phyloP scores from a whole-genome alignment of 2,797 vertebrate species.

The Sebastes hopkinsi region DNA sequence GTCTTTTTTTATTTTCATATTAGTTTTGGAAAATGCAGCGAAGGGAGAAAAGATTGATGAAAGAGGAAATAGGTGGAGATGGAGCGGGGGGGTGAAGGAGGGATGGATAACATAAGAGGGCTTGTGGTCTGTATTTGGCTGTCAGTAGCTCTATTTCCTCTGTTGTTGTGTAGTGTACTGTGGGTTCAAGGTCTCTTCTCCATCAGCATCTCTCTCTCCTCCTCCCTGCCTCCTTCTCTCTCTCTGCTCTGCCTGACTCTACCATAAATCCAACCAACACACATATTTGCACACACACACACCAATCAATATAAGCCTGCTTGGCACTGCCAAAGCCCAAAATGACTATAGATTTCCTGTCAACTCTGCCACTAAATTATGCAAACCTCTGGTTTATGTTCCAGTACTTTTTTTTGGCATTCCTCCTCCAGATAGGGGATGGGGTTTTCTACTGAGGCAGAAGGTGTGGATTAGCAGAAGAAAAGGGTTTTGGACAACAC shows the following conservation, averaged over 20 bases:
- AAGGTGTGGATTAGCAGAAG: background rate
- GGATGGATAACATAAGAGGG: background rate
- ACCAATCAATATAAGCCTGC: conserved; percentile 85
- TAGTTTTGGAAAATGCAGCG: conserved; percentile 2
- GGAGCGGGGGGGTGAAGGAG: background rate
- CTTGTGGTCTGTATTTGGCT: conserved; percentile 31
- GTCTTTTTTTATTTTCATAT: conserved; percentile 19
- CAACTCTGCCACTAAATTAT: conserved; percentile 86
- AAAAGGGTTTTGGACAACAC: background rate
- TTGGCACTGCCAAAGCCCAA: conserved; percentile 88
- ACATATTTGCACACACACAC: conserved; percentile 38
- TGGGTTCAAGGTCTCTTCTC: conserved; percentile 71
- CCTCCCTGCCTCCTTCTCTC: conserved; percentile 26
- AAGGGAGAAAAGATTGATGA: background rate
- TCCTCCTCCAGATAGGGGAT: conserved; percentile 22
- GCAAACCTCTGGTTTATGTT: conserved; percentile 83
- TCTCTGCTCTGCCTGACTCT: conserved; percentile 43
- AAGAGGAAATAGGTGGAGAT: background rate
- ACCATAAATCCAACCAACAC: conserved; percentile 77
- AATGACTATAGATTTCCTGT: conserved; percentile 96
- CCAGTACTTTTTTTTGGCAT: conserved; percentile 69
- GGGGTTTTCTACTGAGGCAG: conserved; percentile 28
- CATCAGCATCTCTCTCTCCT: conserved; percentile 40
- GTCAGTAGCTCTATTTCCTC: conserved; percentile 66
- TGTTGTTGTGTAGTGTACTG: conserved; percentile 39